phyloP scores from a whole-genome alignment of 2,797 vertebrate species.

The Salarias fasciatus region DNA sequence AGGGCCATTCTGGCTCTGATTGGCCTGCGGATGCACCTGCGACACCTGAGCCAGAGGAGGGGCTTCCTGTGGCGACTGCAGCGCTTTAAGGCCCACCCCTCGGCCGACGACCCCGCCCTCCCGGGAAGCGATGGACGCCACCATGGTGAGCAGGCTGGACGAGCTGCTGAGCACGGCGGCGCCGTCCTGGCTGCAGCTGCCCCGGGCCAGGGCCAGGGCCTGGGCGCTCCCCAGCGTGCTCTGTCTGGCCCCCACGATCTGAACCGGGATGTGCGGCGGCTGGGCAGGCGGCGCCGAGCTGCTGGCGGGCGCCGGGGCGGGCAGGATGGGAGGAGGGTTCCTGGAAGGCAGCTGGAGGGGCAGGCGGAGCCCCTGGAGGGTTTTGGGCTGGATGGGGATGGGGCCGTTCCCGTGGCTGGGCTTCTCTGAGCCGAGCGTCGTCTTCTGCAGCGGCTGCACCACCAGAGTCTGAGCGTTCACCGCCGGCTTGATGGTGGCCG shows the following conservation, averaged over 20 bases:
- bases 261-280: slow-evolving; percentile 92
- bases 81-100: slow-evolving; percentile 66
- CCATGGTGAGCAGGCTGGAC: slow-evolving; percentile 78
- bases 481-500: slow-evolving; percentile 77
- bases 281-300: slow-evolving; percentile 47
- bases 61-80: slow-evolving; percentile 63
- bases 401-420: slow-evolving; percentile 72
- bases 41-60: slow-evolving; percentile 65
- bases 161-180: slow-evolving; percentile 67
- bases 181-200: slow-evolving; percentile 74
- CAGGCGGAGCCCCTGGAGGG: slow-evolving; percentile 76
- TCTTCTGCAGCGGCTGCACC: slow-evolving; percentile 93
- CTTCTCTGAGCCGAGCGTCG: slow-evolving; percentile 69
- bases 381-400: slow-evolving; percentile 92
- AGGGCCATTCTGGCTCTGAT: slow-evolving; percentile 57
- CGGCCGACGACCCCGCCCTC: slow-evolving; percentile 66
- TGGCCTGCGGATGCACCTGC: slow-evolving; percentile 68
- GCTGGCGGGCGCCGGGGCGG: slow-evolving; percentile 51
- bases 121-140: slow-evolving; percentile 74
- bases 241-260: slow-evolving; percentile 93
- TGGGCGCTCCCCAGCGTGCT: slow-evolving; percentile 88
- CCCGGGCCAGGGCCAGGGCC: slow-evolving; percentile 86
- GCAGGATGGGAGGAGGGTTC: slow-evolving; percentile 83
- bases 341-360: slow-evolving; percentile 81
- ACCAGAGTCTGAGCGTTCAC: slow-evolving; percentile 91